Conservation (phyloP, 1,140 invertebrate species). For the Mycetomoellerius zeteki region DNA sequence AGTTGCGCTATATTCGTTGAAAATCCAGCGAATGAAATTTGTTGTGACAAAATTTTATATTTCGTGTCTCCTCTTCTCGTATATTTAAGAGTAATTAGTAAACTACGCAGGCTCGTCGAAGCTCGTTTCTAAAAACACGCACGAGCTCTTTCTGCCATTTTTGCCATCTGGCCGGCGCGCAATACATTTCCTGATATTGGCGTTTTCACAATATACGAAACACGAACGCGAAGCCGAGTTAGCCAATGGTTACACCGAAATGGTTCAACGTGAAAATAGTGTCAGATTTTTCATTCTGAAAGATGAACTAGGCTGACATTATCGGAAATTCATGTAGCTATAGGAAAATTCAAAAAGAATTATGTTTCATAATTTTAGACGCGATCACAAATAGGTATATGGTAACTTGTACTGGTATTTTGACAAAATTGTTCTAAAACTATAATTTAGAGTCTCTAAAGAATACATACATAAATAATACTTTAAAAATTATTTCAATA, state of each 20-base stretch:
- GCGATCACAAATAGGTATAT: not conserved
- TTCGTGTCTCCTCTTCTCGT: not conserved
- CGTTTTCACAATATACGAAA: constrained; percentile 68
- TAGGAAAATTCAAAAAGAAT: not conserved
- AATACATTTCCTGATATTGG: constrained; percentile 73
- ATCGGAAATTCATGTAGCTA: not conserved
- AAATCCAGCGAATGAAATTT: not conserved
- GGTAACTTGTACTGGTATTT: not conserved
- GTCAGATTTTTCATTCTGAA: constrained; percentile 13
- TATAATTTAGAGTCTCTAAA: not conserved
- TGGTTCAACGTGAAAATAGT: constrained; percentile 63
- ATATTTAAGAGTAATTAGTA: constrained; percentile 40
- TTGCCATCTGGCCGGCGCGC: constrained; percentile 33
- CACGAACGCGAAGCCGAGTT: constrained; percentile 46
- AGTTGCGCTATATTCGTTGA: not conserved
- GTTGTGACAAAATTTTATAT: not conserved
- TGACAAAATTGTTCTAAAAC: not conserved
- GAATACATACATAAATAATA: not conserved
- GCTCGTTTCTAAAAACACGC: constrained; percentile 23
- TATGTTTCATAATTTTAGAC: not conserved
- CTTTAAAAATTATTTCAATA: not conserved
- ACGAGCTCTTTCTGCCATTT: constrained; percentile 28
- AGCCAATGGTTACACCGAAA: constrained; percentile 49
- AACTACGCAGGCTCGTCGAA: not conserved
- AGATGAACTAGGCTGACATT: not conserved